A percentile compares a stretch with the other conserved stretches of the same genome.
These are phyloP conservation scores for Clunio marinus DNA, from an alignment of 2,888 invertebrate genomes.

Conservation along the genomic window DNA sequence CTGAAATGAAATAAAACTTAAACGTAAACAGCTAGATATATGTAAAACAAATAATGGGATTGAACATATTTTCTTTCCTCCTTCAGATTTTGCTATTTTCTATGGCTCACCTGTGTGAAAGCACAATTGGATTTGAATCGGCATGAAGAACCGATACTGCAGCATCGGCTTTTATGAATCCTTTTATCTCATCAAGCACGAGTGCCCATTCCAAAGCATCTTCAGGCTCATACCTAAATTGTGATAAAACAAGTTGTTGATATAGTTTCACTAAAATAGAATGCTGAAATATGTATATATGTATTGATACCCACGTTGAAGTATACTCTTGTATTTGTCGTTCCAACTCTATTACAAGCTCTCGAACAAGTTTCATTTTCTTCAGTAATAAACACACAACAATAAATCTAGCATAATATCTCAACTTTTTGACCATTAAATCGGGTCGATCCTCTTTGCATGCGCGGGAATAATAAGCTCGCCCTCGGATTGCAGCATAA, in stretches of 20 bases:
- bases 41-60: too few species aligned
- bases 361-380: slow-evolving; percentile 87
- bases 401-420: slow-evolving; percentile 93
- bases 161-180: slow-evolving; percentile 89
- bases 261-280: too few species aligned
- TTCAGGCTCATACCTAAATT: slow-evolving; percentile 80
- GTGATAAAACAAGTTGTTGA: too few species aligned
- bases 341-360: slow-evolving; percentile 86
- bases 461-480: slow-evolving; percentile 91
- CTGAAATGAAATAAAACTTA: too few species aligned
- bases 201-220: slow-evolving; percentile 94
- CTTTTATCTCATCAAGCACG: slow-evolving; percentile 89
- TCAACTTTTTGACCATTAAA: slow-evolving; percentile 92
- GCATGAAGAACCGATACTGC: slow-evolving; percentile 83
- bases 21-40: too few species aligned
- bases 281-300: slow-evolving; percentile 40
- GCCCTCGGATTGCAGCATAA: slow-evolving; percentile 89
- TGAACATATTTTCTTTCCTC: too few species aligned
- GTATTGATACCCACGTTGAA: too few species aligned
- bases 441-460: slow-evolving; percentile 91
- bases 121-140: slow-evolving; percentile 76
- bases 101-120: slow-evolving; percentile 72
- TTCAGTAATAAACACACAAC: slow-evolving; percentile 91
- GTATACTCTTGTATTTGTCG: slow-evolving; percentile 94
- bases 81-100: too few species aligned